These are phyloP conservation scores for Ataeniobius toweri DNA, from an alignment of 2,797 vertebrate species.

Conservation along the genomic window DNA sequence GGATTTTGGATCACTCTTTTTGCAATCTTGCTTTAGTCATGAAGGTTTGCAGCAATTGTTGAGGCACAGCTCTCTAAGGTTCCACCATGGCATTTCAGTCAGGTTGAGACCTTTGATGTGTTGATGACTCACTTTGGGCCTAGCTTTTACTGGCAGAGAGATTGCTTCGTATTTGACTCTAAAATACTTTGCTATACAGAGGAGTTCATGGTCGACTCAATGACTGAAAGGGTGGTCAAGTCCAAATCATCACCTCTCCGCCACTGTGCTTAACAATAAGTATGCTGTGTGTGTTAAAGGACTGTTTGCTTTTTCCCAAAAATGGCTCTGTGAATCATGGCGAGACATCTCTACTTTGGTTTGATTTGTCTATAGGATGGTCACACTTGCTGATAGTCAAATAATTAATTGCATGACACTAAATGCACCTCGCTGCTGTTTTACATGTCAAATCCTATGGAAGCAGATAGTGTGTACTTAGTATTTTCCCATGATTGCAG, in stretches of 20 bases:
- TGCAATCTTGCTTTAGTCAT: neutral
- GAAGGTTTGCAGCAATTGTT: neutral
- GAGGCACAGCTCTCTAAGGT: neutral
- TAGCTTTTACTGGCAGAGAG: neutral
- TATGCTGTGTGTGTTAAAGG: neutral
- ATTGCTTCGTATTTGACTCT: neutral
- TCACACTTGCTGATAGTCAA: neutral
- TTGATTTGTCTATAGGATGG: neutral
- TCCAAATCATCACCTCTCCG: neutral
- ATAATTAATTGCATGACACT: neutral
- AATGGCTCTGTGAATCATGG: neutral
- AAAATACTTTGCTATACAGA: neutral
- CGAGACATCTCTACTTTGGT: neutral
- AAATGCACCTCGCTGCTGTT: neutral
- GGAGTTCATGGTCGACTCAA: neutral
- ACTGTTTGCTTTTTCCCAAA: neutral
- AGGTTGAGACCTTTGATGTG: neutral
- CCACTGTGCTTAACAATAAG: neutral
- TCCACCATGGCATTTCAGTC: neutral
- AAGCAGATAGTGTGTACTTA: neutral
- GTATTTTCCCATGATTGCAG: neutral
- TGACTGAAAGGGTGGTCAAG: neutral
- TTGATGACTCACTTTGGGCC: neutral
- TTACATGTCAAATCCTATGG: neutral
- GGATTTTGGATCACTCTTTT: neutral